These are phyloP conservation scores for Australoheros scitulus DNA, from an alignment of 2,113 vertebrate species.

Conservation along the genomic window DNA sequence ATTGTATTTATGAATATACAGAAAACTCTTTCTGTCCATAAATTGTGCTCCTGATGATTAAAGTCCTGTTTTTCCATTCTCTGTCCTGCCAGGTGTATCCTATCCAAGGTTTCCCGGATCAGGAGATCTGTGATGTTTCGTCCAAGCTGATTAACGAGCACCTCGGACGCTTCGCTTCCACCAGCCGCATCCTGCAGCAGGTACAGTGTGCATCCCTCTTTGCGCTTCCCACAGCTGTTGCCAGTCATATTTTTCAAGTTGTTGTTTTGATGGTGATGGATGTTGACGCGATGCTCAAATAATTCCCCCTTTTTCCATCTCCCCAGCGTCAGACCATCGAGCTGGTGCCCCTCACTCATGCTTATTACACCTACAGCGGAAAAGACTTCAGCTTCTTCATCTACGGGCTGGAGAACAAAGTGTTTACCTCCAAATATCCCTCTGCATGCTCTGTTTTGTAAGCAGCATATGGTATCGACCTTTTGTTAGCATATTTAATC, in stretches of 20 bases:
- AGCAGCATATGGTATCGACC: background rate
- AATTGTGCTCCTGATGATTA: background rate
- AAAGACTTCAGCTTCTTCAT: conserved; percentile 80
- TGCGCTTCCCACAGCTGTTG: no score
- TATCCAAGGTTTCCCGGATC: conserved; percentile 78
- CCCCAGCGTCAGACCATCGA: conserved; percentile 85
- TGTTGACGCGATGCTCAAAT: background rate
- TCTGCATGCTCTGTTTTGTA: conserved; percentile 59
- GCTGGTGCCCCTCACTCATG: conserved; percentile 86
- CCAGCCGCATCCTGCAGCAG: conserved; percentile 69
- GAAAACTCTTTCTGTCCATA: background rate
- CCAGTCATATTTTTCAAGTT: background rate
- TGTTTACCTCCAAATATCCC: conserved; percentile 77
- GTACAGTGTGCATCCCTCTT: background rate
- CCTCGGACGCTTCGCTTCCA: conserved; percentile 18
- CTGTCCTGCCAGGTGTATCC: conserved; percentile 80
- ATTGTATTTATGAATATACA: background rate
- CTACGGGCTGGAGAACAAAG: conserved; percentile 82
- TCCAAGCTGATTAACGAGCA: conserved; percentile 74
- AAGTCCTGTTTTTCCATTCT: rapidly evolving
- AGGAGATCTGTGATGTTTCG: conserved; percentile 75
- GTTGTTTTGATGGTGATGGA: background rate
- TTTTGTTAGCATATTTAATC: background rate
- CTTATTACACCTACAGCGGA: conserved; percentile 76
- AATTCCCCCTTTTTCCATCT: background rate